These are phyloP conservation scores for Scaptomyza flava DNA, from an alignment of 2,888 invertebrate genomes.

Conservation along the genomic window DNA sequence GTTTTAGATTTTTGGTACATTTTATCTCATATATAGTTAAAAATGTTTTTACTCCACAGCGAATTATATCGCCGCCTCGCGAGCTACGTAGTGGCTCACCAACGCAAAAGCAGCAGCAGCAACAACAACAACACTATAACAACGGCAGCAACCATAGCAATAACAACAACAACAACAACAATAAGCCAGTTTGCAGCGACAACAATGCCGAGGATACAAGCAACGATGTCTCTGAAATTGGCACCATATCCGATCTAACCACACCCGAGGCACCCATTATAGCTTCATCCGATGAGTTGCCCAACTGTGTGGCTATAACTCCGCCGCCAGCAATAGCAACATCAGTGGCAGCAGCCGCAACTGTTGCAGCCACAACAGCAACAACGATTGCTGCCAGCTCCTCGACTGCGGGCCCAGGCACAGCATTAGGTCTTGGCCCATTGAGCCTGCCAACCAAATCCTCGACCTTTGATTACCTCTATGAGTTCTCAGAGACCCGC, in stretches of 20 bases:
- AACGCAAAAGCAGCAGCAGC: conserved; percentile 68
- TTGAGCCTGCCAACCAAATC: conserved; percentile 82
- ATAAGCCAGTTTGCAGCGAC: conserved; percentile 70
- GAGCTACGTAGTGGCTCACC: conserved; percentile 79
- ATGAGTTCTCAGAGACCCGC: conserved; percentile 95
- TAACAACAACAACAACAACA: conserved; percentile 41
- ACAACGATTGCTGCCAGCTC: conserved; percentile 31
- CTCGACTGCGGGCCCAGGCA: conserved; percentile 21
- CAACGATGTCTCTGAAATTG: conserved; percentile 84
- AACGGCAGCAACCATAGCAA: conserved; percentile 51
- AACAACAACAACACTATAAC: conserved; percentile 51
- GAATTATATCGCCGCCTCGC: conserved; percentile 82
- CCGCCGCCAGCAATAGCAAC: conserved; percentile 41
- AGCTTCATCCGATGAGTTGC: conserved; percentile 63
- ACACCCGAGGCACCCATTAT: conserved; percentile 81
- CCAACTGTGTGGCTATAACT: conserved; percentile 49
- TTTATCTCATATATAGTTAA: no score
- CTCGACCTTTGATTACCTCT: conserved; percentile 93
- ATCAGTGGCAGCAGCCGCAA: conserved; percentile 12
- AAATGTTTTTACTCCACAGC: conserved; percentile 47
- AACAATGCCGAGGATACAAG: conserved; percentile 84
- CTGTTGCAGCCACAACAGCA: conserved; percentile 4
- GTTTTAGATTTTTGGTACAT: no score
- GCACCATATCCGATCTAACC: conserved; percentile 84
- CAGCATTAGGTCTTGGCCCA: conserved; percentile 35